phyloP scores from a whole-genome alignment of 2,888 invertebrate genomes.

The Coelopa pilipes region DNA sequence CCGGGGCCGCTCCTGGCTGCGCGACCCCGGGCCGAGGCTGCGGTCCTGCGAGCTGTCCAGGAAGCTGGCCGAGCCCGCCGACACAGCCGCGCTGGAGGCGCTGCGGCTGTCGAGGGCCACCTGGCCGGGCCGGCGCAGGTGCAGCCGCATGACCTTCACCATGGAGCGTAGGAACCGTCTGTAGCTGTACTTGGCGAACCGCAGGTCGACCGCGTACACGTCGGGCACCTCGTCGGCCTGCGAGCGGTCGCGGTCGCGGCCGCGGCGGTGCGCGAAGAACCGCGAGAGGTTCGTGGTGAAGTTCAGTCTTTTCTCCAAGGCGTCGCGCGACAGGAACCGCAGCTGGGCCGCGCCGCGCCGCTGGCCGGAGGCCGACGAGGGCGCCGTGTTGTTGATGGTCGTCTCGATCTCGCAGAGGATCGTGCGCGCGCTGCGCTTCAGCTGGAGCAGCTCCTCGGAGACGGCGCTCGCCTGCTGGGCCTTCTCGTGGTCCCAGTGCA shows the following conservation, averaged over 20 bases:
- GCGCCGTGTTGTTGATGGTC: constrained; percentile 52
- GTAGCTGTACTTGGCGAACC: constrained; percentile 54
- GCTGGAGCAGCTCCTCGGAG: constrained; percentile 47
- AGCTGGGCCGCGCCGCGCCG: neutral
- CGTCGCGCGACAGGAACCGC: constrained; percentile 44
- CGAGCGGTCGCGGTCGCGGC: constrained; percentile 13
- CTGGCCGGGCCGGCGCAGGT: constrained; percentile 41
- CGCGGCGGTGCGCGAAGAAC: constrained; percentile 35
- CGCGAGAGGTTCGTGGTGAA: constrained; percentile 49
- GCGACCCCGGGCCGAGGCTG: constrained; percentile 30
- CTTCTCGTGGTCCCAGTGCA: constrained; percentile 49
- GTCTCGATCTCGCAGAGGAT: constrained; percentile 58
- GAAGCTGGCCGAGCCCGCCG: neutral
- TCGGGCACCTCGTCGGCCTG: constrained; percentile 19
- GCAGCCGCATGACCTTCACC: constrained; percentile 45
- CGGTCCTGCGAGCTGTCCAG: constrained; percentile 17
- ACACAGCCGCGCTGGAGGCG: neutral
- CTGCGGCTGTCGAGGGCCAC: constrained; percentile 20
- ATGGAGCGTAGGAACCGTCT: constrained; percentile 49
- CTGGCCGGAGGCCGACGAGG: constrained; percentile 6
- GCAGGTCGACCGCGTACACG: constrained; percentile 50
- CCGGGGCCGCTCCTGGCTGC: constrained; percentile 10
- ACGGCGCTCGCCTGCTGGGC: constrained; percentile 45
- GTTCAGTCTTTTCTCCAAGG: constrained; percentile 51
- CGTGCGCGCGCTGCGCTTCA: constrained; percentile 49